Evolutionary conservation across 2,888 invertebrate species (phyloP).

Genomic region (Polymixis flavicincta): DNA sequence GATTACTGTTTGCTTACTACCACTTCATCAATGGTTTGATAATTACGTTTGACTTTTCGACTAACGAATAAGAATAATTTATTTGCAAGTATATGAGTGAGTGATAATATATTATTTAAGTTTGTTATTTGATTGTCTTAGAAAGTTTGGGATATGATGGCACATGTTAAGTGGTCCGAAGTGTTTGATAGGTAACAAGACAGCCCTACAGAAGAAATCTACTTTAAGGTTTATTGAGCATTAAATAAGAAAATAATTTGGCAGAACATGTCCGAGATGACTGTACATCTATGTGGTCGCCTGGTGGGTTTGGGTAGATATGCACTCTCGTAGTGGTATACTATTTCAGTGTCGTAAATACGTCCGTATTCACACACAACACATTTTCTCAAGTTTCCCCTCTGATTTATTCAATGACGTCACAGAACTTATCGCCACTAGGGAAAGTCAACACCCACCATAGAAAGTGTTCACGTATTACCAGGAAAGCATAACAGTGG

Average conservation of each 20-base stretch:
- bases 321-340: background rate
- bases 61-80: background rate
- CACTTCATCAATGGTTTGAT: conserved; percentile 5
- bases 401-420: conserved; percentile 41
- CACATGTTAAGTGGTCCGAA: background rate
- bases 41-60: background rate
- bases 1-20: conserved; percentile 16
- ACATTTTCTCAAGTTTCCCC: conserved; percentile 21
- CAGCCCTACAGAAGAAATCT: background rate
- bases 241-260: background rate
- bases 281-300: too few relatives aligned
- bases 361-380: background rate
- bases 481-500: conserved; percentile 80
- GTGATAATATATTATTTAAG: background rate
- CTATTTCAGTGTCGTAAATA: background rate
- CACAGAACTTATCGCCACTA: conserved; percentile 48
- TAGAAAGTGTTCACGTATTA: conserved; percentile 79
- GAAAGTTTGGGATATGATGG: background rate
- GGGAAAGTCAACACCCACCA: conserved; percentile 66
- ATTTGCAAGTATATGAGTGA: background rate
- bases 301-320: background rate
- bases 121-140: conserved; percentile 1
- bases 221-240: background rate
- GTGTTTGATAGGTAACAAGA: background rate
- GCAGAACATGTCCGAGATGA: background rate